Conservation (phyloP, 2,888 invertebrate species). For the Lacanobia wlatinum region DNA sequence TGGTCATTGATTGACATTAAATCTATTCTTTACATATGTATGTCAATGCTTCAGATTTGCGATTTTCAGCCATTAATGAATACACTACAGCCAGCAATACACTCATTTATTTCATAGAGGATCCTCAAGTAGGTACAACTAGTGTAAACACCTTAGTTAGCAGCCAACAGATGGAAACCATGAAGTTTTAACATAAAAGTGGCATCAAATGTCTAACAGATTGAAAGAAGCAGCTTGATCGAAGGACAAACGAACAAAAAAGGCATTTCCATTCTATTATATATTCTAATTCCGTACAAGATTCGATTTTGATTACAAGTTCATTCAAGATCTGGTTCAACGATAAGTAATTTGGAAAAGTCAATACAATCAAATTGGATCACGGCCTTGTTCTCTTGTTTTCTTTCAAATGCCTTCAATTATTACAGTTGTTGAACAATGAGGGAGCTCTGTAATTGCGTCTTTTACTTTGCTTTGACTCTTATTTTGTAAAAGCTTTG, state of each 20-base stretch:
- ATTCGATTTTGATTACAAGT: constrained; percentile 67
- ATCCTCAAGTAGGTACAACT: neutral
- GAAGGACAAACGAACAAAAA: constrained; percentile 51
- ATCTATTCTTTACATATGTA: neutral
- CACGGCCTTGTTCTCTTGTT: constrained; percentile 56
- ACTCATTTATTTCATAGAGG: neutral
- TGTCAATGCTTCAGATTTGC: neutral
- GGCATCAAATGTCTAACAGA: constrained; percentile 26
- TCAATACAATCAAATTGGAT: constrained; percentile 63
- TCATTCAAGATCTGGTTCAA: constrained; percentile 63
- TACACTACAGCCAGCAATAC: neutral
- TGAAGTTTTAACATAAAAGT: constrained; percentile 1
- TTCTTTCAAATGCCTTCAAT: constrained; percentile 60
- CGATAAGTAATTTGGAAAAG: constrained; percentile 64
- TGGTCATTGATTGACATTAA: constrained; percentile 5
- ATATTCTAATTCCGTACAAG: constrained; percentile 61
- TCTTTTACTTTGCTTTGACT: constrained; percentile 29
- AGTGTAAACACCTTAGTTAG: neutral
- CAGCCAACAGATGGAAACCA: neutral
- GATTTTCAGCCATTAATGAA: neutral
- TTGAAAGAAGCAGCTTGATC: constrained; percentile 23
- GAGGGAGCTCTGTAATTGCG: constrained; percentile 43
- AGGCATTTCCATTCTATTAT: constrained; percentile 48
- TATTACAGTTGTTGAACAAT: constrained; percentile 59
- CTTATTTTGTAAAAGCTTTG: constrained; percentile 36